Percentiles rank a stretch among this genome's conserved stretches.
phyloP scores from a whole-genome alignment of 2,888 invertebrate genomes.

The Patella caerulea region DNA sequence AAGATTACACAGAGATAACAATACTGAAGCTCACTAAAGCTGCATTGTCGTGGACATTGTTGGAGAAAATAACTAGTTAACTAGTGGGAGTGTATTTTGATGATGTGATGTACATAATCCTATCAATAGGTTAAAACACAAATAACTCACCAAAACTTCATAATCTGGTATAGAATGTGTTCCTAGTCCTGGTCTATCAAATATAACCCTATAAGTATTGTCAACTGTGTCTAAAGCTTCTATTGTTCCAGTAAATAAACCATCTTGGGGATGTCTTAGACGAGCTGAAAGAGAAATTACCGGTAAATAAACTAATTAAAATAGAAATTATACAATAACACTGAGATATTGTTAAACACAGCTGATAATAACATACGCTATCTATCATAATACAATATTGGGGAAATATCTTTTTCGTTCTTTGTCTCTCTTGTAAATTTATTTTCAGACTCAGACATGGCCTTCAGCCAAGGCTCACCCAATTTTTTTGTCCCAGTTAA shows the following conservation, averaged over 20 bases:
- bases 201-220: conserved; percentile 93
- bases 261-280: conserved; percentile 92
- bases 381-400: neutral
- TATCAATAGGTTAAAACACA: too few relatives aligned
- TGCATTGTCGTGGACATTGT: too few relatives aligned
- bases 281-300: conserved; percentile 80
- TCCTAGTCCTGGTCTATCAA: conserved; percentile 91
- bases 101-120: too few relatives aligned
- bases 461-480: too few relatives aligned
- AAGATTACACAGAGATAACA: neutral
- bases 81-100: too few relatives aligned
- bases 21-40: conserved; percentile 7
- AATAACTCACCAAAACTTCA: conserved; percentile 81
- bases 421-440: neutral
- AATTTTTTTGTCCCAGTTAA: too few relatives aligned
- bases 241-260: conserved; percentile 92
- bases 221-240: conserved; percentile 96
- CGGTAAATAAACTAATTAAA: too few relatives aligned
- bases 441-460: neutral
- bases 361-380: neutral
- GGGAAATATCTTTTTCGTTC: neutral
- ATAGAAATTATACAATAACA: neutral
- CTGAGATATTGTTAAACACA: neutral
- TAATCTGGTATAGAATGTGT: conserved; percentile 97
- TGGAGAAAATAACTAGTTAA: too few relatives aligned